Percentiles rank a stretch among this genome's conserved stretches.
These are phyloP conservation scores for Coluber constrictor DNA, from an alignment of 2,797 vertebrate genomes.

Conservation along the genomic window DNA sequence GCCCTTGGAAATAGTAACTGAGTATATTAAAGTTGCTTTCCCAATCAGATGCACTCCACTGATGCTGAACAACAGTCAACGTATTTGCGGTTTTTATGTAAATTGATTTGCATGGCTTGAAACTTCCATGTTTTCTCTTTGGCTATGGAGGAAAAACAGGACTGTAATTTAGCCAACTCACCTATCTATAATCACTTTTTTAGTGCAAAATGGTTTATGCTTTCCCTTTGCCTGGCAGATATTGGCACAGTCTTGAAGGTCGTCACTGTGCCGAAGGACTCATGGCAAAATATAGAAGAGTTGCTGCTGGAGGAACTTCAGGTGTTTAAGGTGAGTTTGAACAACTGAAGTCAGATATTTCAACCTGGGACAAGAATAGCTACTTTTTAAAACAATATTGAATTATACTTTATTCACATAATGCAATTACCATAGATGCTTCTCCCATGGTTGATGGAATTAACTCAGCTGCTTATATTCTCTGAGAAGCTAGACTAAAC, in stretches of 20 bases:
- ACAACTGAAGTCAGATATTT: not conserved
- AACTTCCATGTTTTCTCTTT: not conserved
- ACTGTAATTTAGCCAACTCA: not conserved
- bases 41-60: not conserved
- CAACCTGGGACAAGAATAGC: not conserved
- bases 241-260: conserved; percentile 91
- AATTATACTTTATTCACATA: not conserved
- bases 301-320: conserved; percentile 92
- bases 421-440: not conserved
- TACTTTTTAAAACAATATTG: not conserved
- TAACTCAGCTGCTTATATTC: not conserved
- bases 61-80: not conserved
- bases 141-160: not conserved
- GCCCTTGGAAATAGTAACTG: not conserved
- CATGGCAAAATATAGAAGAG: conserved; percentile 84
- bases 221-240: conserved; percentile 71
- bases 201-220: accelerated
- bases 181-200: not conserved
- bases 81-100: not conserved
- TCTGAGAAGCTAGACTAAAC: not conserved
- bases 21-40: not conserved
- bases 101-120: not conserved
- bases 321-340: conserved; percentile 85
- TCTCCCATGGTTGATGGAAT: not conserved
- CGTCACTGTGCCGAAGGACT: conserved; percentile 88